phyloP scores from a whole-genome alignment of 2,113 vertebrate genomes.

The Oxyruncus cristatus region DNA sequence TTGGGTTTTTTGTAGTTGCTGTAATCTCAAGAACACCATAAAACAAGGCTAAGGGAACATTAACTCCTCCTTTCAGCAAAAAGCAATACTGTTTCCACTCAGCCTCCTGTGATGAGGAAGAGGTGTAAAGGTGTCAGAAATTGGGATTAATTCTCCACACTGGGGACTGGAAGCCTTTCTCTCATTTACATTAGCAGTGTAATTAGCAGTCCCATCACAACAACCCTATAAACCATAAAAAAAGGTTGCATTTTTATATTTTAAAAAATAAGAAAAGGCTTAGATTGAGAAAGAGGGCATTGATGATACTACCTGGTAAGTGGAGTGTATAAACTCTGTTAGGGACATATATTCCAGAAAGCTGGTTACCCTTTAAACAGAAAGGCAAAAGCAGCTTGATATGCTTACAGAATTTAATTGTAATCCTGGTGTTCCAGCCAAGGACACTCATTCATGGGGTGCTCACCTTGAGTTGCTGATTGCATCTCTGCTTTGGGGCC shows the following conservation, averaged over 20 bases:
- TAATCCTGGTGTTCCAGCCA: background rate
- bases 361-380: background rate
- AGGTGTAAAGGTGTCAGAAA: background rate
- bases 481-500: background rate
- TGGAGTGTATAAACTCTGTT: background rate
- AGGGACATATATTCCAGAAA: background rate
- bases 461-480: background rate
- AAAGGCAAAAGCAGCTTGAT: background rate
- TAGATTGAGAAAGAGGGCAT: background rate
- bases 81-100: background rate
- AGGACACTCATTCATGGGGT: background rate
- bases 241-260: background rate
- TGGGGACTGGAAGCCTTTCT: background rate
- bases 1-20: background rate
- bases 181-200: background rate
- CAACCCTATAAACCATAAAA: background rate
- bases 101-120: background rate
- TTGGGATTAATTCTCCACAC: background rate
- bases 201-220: background rate
- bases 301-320: background rate
- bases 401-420: background rate
- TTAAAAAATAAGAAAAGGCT: background rate
- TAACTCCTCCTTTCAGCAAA: background rate
- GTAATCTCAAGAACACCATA: background rate
- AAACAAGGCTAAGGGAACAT: background rate